These are phyloP conservation scores for Cyanoramphus novaezelandiae DNA, from an alignment of 2,113 vertebrate species.

Conservation along the genomic window DNA sequence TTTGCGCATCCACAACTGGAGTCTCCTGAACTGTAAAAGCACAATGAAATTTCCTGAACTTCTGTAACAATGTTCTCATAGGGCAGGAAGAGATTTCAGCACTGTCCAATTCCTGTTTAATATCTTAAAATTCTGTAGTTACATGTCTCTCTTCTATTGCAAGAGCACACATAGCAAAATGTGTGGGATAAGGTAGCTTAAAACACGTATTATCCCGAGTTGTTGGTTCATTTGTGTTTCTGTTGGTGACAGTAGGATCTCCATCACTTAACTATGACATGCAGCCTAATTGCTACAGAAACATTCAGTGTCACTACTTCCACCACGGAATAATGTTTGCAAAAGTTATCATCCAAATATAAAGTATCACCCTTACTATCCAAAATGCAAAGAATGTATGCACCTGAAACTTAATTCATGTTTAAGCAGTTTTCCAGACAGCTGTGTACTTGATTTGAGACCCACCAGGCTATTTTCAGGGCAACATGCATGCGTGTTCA, in stretches of 20 bases:
- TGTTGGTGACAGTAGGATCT: background rate
- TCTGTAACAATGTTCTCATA: background rate
- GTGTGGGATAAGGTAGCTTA: background rate
- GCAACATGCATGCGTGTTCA: rapidly evolving
- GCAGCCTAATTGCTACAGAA: background rate
- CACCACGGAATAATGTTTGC: background rate
- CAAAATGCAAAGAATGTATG: background rate
- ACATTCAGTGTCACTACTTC: background rate
- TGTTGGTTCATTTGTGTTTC: background rate
- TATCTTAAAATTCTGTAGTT: background rate
- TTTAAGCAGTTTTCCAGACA: background rate
- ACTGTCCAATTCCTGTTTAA: background rate
- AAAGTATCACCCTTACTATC: background rate
- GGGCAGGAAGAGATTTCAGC: background rate
- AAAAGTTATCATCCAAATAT: background rate
- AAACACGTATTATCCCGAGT: background rate
- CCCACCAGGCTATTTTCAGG: background rate
- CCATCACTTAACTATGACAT: background rate
- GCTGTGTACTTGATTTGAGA: background rate
- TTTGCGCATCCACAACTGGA: background rate
- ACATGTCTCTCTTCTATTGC: background rate
- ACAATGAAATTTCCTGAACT: background rate
- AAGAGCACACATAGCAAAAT: background rate
- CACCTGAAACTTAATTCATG: background rate
- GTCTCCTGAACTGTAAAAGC: background rate